phyloP scores from a whole-genome alignment of 2,888 invertebrate genomes.

The Nycteola revayana region DNA sequence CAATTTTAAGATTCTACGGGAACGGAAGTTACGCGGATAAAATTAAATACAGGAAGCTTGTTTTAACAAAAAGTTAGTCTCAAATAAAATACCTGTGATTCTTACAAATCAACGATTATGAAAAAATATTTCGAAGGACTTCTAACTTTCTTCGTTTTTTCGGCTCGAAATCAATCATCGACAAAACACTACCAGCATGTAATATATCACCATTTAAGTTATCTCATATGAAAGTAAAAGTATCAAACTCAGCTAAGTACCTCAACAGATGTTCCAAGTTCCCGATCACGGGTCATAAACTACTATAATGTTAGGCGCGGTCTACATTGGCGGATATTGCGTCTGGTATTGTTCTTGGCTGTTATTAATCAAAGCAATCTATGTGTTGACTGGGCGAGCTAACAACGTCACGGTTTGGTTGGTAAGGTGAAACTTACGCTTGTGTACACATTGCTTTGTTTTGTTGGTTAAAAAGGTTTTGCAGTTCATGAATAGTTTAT shows the following conservation, averaged over 20 bases:
- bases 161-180: too few relatives aligned
- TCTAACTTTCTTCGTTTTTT: too few relatives aligned
- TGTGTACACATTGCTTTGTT: constrained; percentile 21
- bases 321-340: constrained; percentile 56
- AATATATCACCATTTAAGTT: constrained; percentile 21
- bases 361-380: constrained; percentile 48
- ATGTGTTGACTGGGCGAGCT: constrained; percentile 36
- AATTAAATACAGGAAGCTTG: too few relatives aligned
- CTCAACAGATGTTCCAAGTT: constrained; percentile 32
- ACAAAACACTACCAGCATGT: too few relatives aligned
- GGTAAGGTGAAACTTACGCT: constrained; percentile 29
- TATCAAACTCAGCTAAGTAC: constrained; percentile 3
- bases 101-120: too few relatives aligned
- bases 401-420: constrained; percentile 35
- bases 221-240: constrained; percentile 29
- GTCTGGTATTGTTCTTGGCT: constrained; percentile 51
- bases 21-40: too few relatives aligned
- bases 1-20: too few relatives aligned
- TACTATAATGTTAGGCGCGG: constrained; percentile 36
- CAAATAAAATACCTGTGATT: too few relatives aligned
- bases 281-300: constrained; percentile 43
- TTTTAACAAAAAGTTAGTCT: too few relatives aligned
- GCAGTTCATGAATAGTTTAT: too few relatives aligned
- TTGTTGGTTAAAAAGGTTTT: constrained; percentile 17
- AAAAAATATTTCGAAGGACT: too few relatives aligned